phyloP scores from a whole-genome alignment of 1,140 invertebrate genomes.

The Portunus trituberculatus region DNA sequence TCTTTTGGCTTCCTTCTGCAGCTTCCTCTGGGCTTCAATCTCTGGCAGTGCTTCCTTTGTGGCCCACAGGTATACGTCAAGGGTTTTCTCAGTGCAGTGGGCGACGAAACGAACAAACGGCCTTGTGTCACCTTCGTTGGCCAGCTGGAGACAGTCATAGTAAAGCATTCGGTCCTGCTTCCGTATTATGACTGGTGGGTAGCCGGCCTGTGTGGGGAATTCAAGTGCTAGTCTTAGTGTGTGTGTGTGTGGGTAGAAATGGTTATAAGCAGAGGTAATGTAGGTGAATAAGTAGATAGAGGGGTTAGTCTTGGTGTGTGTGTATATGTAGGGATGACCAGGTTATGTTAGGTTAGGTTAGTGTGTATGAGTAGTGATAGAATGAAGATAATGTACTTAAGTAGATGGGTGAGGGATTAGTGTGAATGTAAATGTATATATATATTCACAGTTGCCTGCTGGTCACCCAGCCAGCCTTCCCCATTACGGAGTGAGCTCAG shows the following conservation, averaged over 20 bases:
- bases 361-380: too few relatives aligned
- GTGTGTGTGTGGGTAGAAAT: not conserved
- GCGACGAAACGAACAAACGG: conserved; percentile 98
- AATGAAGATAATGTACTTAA: too few relatives aligned
- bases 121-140: conserved; percentile 94
- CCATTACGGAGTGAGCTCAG: too few relatives aligned
- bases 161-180: conserved; percentile 90
- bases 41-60: conserved; percentile 62
- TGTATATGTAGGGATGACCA: too few relatives aligned
- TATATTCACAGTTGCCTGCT: too few relatives aligned
- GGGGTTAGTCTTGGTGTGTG: too few relatives aligned
- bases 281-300: too few relatives aligned
- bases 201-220: conserved; percentile 86
- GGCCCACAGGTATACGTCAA: conserved; percentile 88
- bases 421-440: too few relatives aligned
- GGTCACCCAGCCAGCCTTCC: too few relatives aligned
- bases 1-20: not conserved
- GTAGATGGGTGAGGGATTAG: too few relatives aligned
- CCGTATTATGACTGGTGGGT: conserved; percentile 96
- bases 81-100: conserved; percentile 93
- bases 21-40: conserved; percentile 42
- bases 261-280: not conserved
- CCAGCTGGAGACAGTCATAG: conserved; percentile 92
- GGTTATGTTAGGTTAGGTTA: too few relatives aligned
- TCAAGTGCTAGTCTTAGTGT: not conserved